Evolutionary conservation across 2,113 vertebrate species (phyloP), one percentile per base, ranked within the genome.

Genomic region (Corythoichthys intestinalis): DNA sequence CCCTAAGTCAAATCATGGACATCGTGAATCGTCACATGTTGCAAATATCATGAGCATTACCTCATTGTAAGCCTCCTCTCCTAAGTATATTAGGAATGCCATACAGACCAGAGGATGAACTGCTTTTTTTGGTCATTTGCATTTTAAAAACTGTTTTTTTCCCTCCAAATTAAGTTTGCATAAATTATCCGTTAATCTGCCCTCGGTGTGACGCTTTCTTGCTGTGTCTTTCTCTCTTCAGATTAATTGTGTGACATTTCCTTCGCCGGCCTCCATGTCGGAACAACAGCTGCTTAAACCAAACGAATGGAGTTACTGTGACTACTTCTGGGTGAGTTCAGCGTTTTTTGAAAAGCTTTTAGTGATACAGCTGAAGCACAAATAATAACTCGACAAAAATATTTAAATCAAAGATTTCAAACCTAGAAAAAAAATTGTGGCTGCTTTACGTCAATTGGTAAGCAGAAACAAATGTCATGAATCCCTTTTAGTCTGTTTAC

Each of bases 261-360:
- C 97, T 3, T 90, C 94, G 38, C 92, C 92, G 13, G 92, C 94
- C 13, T 89, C 90, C 53, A 92, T 94, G 93, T 87, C 92, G 0
- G 97, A 99, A 74, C 97, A 99, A 80, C 96, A 97, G 88, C 92
- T 98, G 75, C 91, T 99, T 79, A 99, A 99, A 67, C 97, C 96
- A 4, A 88, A 89, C 0, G 97, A 99, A 75, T 99, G 97, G 97
- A 99, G 97, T 91, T 99, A 99, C 92, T 99, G 97, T 17, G 97
- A 99, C 90, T 98, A 95, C 87, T 99, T 99, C 85, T 99, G 97
- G 97, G 97, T 98, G 93, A 92, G 61, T 63, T 12, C 20, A 62
- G 8, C 9, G 6, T 11, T 4, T 9, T 56, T 12, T 28, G n/a
- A 53, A n/a, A 58, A 37, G 56, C 34, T 15, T n/a, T 9, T 54